Percentiles rank a stretch among this genome's conserved stretches.
These are phyloP conservation scores for Malaclemys terrapin DNA, from an alignment of 2,113 vertebrate genomes.

Conservation along the genomic window DNA sequence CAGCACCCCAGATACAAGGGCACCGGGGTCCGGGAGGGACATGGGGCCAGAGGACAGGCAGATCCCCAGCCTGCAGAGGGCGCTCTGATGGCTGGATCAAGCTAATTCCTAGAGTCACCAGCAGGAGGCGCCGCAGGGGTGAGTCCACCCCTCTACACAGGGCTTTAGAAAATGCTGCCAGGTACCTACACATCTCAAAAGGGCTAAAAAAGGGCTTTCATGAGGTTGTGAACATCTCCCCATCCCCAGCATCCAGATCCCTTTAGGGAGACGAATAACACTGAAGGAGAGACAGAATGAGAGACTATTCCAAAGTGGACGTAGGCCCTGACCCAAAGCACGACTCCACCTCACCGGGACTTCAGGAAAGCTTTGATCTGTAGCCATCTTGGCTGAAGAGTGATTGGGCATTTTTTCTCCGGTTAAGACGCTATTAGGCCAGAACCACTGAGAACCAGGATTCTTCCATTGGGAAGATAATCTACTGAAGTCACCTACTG, in stretches of 20 bases:
- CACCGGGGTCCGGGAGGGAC: too few species aligned
- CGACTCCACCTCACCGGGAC: accelerated
- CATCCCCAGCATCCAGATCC: background rate
- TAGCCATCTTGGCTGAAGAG: background rate
- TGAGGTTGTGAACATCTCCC: background rate
- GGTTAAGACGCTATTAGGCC: background rate
- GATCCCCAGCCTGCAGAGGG: too few species aligned
- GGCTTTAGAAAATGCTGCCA: background rate
- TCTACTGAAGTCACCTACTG: background rate
- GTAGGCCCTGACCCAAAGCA: background rate
- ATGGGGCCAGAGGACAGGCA: too few species aligned
- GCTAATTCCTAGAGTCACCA: too few species aligned
- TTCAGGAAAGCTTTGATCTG: background rate
- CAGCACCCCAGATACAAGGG: too few species aligned
- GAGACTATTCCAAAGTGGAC: background rate
- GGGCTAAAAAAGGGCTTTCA: background rate
- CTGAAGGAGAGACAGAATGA: background rate
- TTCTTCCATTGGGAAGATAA: background rate
- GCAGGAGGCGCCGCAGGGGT: too few species aligned
- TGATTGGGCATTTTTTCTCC: background rate
- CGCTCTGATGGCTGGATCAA: too few species aligned
- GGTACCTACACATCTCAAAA: background rate
- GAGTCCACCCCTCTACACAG: too few species aligned
- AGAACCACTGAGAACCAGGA: background rate
- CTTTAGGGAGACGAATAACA: background rate